Evolutionary conservation across 2,888 invertebrate species (phyloP).

Genomic region (Petrophora chlorosata): DNA sequence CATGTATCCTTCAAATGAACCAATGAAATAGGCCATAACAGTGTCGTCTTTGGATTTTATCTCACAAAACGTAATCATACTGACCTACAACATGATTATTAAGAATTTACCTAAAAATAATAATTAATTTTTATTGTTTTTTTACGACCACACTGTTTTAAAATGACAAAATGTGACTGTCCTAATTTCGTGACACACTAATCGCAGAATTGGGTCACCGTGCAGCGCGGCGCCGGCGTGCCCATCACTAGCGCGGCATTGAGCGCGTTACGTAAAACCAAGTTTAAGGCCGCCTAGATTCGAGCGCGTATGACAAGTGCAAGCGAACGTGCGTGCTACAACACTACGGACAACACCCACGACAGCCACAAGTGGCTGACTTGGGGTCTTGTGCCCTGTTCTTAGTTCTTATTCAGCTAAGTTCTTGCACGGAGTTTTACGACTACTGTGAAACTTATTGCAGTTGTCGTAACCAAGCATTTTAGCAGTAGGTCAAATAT

Average conservation of each 20-base stretch:
- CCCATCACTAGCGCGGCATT: constrained; percentile 41
- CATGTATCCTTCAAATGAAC: too few relatives aligned
- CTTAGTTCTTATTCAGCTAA: constrained; percentile 7
- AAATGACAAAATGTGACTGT: constrained; percentile 8
- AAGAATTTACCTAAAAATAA: too few relatives aligned
- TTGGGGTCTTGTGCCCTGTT: not conserved
- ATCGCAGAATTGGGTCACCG: constrained; percentile 27
- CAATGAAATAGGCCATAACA: too few relatives aligned
- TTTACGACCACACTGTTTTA: constrained; percentile 1
- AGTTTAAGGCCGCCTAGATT: constrained; percentile 70
- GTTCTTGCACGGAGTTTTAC: too few relatives aligned
- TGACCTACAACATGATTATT: too few relatives aligned
- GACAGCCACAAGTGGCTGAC: constrained; percentile 9
- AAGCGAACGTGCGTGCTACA: constrained; percentile 29
- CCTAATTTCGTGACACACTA: constrained; percentile 15
- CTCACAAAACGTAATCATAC: too few relatives aligned
- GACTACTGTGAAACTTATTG: too few relatives aligned
- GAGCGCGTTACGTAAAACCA: constrained; percentile 64
- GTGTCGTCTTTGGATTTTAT: too few relatives aligned
- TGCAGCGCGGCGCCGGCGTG: not conserved
- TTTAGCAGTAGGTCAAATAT: too few relatives aligned
- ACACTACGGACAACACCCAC: too few relatives aligned
- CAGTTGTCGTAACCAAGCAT: too few relatives aligned
- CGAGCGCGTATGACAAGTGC: constrained; percentile 28
- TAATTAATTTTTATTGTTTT: not conserved